Evolutionary conservation across 1,140 invertebrate genomes (phyloP).

Genomic region (Stenopsyche tienmushanensis): DNA sequence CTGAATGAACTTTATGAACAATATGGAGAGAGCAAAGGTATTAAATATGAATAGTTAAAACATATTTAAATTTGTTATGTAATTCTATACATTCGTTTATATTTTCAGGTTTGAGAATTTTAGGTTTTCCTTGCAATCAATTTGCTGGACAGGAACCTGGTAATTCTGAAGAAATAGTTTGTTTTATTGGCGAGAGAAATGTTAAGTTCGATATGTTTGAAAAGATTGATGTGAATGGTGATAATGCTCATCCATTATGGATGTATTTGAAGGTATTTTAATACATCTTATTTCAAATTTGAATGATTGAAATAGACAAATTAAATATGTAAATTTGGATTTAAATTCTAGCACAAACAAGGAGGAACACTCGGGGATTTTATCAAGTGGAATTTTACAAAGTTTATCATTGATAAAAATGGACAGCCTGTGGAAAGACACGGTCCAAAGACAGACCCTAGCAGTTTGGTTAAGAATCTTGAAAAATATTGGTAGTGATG

Average conservation of each 20-base stretch:
- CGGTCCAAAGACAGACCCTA: constrained; percentile 75
- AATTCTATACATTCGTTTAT: not conserved
- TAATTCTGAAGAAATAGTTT: constrained; percentile 72
- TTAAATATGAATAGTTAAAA: no score
- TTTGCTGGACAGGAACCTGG: constrained; percentile 84
- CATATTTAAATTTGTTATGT: not conserved
- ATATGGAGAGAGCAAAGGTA: constrained; percentile 62
- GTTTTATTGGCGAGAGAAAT: constrained; percentile 71
- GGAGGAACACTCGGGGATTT: constrained; percentile 69
- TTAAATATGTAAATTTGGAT: not conserved
- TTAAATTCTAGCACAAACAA: constrained; percentile 63
- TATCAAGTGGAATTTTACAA: constrained; percentile 98
- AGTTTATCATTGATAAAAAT: constrained; percentile 89
- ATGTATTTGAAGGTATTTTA: constrained; percentile 82
- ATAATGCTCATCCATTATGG: constrained; percentile 82
- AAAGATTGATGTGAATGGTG: constrained; percentile 88
- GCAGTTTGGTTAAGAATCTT: constrained; percentile 63
- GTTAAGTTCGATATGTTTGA: constrained; percentile 76
- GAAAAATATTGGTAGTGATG: constrained; percentile 69
- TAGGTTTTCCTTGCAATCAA: constrained; percentile 93
- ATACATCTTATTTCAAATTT: not conserved
- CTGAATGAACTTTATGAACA: constrained; percentile 73
- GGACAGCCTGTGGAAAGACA: constrained; percentile 84
- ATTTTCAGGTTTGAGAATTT: constrained; percentile 65
- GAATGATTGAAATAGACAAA: not conserved